Percentiles rank a stretch among this genome's conserved stretches.
Conservation (phyloP, 2,888 invertebrate genomes). For the Syrista parreyssii region DNA sequence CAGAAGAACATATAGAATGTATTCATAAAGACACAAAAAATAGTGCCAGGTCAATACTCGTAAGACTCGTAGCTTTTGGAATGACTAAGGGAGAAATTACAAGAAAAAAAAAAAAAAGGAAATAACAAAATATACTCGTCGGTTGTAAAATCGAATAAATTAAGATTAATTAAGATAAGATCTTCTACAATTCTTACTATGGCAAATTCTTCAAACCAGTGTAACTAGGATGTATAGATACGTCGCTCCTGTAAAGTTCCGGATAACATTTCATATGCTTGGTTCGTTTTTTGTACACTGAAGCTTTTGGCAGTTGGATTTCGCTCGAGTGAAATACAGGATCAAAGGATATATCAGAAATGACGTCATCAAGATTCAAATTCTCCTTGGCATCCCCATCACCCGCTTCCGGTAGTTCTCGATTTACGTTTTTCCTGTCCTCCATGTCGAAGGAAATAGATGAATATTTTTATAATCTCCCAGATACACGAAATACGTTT, state of each 20-base stretch:
- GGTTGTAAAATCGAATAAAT: not conserved
- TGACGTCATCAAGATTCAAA: not conserved
- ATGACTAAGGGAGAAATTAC: not conserved
- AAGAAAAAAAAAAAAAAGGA: not conserved
- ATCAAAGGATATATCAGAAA: not conserved
- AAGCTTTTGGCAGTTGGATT: constrained; percentile 21
- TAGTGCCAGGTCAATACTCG: no score
- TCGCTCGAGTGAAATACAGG: not conserved
- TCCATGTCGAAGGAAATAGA: not conserved
- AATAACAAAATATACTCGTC: not conserved
- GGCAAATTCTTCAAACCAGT: constrained; percentile 69
- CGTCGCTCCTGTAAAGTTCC: constrained; percentile 71
- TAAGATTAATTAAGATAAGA: not conserved
- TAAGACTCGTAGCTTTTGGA: not conserved
- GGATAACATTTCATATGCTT: constrained; percentile 58
- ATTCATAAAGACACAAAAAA: not conserved
- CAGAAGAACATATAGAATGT: not conserved
- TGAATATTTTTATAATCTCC: not conserved
- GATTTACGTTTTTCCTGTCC: not conserved
- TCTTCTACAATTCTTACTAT: constrained; percentile 69
- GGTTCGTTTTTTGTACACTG: constrained; percentile 27
- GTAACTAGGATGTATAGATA: constrained; percentile 74
- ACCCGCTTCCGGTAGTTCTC: not conserved
- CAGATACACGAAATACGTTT: not conserved
- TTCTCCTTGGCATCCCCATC: not conserved